A percentile compares a stretch with the other conserved stretches of the same genome.
These are phyloP conservation scores for Octomys mimax DNA, from an alignment of 2,797 vertebrate species.

Conservation along the genomic window DNA sequence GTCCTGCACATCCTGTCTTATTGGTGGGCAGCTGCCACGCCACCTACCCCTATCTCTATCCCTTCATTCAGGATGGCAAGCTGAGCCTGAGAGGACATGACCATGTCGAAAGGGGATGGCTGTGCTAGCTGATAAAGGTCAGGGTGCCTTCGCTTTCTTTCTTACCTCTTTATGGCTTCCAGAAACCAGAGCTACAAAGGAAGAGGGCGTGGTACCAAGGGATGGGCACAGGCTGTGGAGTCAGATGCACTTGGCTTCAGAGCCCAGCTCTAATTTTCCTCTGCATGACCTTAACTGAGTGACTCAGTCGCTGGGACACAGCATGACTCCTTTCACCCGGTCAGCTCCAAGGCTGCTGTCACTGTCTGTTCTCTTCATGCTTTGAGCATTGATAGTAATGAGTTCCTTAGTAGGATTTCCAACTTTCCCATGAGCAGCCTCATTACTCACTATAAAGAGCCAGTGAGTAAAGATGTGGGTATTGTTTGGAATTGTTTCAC, in stretches of 20 bases:
- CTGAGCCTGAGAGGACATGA: not conserved
- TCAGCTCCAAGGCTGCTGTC: not conserved
- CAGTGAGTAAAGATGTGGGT: not conserved
- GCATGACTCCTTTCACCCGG: not conserved
- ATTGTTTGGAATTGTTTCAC: constrained; percentile 8
- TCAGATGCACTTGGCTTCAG: not conserved
- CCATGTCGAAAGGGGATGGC: not conserved
- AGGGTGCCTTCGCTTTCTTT: constrained; percentile 19
- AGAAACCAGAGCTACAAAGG: not conserved
- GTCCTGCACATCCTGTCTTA: rapidly evolving
- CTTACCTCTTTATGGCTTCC: constrained; percentile 46
- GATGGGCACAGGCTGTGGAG: not conserved
- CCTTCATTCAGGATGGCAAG: not conserved
- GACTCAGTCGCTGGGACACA: not conserved
- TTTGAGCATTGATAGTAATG: not conserved
- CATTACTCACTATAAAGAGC: not conserved
- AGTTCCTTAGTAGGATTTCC: constrained; percentile 14
- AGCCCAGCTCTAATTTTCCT: not conserved
- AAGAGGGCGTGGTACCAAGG: not conserved
- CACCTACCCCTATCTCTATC: not conserved
- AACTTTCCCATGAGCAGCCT: not conserved
- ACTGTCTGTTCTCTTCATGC: not conserved
- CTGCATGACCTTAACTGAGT: constrained; percentile 9
- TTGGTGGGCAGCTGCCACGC: not conserved
- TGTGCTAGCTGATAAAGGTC: not conserved